Evolutionary conservation across 2,797 vertebrate genomes (phyloP).

Genomic region (Liparis tanakae): DNA sequence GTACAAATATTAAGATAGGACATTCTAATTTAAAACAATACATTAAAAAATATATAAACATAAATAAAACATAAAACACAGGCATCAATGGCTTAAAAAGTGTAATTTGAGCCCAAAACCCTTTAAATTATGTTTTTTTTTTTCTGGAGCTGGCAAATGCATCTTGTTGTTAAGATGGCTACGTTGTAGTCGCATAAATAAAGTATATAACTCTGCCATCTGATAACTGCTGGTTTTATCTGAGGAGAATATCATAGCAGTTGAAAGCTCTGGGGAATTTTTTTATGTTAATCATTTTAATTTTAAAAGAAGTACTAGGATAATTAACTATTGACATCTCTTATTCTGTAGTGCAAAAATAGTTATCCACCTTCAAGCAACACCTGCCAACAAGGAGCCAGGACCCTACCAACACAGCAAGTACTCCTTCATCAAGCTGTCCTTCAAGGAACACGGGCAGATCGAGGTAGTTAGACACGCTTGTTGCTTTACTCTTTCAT

Average conservation of each 20-base stretch:
- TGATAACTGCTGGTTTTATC: background rate
- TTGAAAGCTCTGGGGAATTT: background rate
- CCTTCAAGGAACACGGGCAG: constrained; percentile 98
- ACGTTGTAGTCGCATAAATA: background rate
- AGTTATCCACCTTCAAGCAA: constrained; percentile 92
- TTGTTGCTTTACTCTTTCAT: background rate
- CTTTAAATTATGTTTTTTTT: background rate
- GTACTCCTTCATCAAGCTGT: constrained; percentile 92
- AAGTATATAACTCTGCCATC: background rate
- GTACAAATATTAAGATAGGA: no score
- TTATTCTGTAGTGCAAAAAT: constrained; percentile 91
- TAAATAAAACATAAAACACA: no score
- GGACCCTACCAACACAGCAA: constrained; percentile 96
- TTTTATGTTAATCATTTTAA: background rate
- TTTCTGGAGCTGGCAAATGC: background rate
- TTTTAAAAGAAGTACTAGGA: background rate
- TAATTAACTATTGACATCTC: constrained; percentile 5
- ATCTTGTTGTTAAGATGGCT: background rate
- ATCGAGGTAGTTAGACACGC: constrained; percentile 86
- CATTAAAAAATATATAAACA: no score
- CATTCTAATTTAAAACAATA: no score
- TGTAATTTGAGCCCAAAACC: background rate
- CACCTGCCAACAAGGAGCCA: constrained; percentile 89
- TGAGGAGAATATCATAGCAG: background rate
- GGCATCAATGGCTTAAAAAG: background rate